Percentiles rank a stretch among this genome's conserved stretches.
These are phyloP conservation scores for Aspidiotus rigidus DNA, from an alignment of 2,888 invertebrate genomes.

Conservation along the genomic window DNA sequence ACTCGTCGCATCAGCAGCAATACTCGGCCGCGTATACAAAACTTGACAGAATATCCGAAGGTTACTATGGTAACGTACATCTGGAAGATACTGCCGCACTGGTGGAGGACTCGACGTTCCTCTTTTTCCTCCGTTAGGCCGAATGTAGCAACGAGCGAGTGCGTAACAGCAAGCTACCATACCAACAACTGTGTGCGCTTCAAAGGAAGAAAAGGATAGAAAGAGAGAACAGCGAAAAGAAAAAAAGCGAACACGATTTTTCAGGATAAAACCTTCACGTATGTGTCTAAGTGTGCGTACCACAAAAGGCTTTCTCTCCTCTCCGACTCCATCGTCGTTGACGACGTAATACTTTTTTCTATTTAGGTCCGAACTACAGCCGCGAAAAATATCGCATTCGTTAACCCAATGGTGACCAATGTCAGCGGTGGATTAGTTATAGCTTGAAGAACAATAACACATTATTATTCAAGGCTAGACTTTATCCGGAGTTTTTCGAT, in stretches of 20 bases:
- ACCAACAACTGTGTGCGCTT: conserved; percentile 4
- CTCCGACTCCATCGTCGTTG: not conserved
- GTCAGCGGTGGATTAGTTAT: too few species aligned
- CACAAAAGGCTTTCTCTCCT: not conserved
- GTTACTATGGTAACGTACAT: conserved; percentile 32
- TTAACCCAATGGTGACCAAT: conserved; percentile 2
- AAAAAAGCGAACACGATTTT: conserved; percentile 1
- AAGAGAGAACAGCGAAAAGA: not conserved
- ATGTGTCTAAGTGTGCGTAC: not conserved
- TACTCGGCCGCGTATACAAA: conserved; percentile 10
- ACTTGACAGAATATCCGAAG: conserved; percentile 13
- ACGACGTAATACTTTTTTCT: not conserved
- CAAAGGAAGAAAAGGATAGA: not conserved
- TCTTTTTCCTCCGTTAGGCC: not conserved
- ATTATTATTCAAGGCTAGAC: too few species aligned
- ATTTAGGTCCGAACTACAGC: not conserved
- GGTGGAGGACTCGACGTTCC: conserved; percentile 7
- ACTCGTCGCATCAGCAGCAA: conserved; percentile 14
- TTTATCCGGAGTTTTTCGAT: too few species aligned
- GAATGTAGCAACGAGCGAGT: not conserved
- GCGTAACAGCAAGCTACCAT: not conserved
- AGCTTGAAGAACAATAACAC: too few species aligned
- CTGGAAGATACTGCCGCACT: conserved; percentile 29
- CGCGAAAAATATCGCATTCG: conserved; percentile 4
- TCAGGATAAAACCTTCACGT: not conserved